A percentile compares a stretch with the other conserved stretches of the same genome.
Conservation (phyloP, 2,888 invertebrate genomes). For the Synanthedon tipuliformis region DNA sequence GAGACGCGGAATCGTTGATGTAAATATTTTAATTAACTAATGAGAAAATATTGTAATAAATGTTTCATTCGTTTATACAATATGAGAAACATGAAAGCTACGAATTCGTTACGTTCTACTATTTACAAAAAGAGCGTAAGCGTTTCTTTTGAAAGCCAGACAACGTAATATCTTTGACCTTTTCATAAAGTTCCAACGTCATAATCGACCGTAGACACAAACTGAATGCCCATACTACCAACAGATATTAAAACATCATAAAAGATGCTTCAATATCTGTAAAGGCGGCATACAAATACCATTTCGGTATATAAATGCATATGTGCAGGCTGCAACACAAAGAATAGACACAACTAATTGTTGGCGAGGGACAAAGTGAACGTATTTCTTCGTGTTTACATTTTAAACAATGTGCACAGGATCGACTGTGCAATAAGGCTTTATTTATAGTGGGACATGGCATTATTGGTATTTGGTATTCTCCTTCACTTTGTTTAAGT, state of each 20-base stretch:
- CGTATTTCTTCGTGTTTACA: constrained; percentile 50
- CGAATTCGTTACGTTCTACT: constrained; percentile 10
- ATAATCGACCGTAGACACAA: constrained; percentile 16
- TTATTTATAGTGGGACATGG: constrained; percentile 8
- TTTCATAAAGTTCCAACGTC: constrained; percentile 14
- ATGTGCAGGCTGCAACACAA: constrained; percentile 23
- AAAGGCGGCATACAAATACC: constrained; percentile 30
- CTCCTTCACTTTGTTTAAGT: no score
- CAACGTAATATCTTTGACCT: constrained; percentile 28
- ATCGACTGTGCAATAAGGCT: constrained; percentile 27
- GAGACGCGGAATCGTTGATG: constrained; percentile 29
- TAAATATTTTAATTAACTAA: constrained; percentile 28
- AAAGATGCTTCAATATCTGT: constrained; percentile 20
- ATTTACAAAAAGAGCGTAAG: constrained; percentile 28
- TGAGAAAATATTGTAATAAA: constrained; percentile 18
- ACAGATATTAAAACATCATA: constrained; percentile 42
- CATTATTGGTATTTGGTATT: constrained; percentile 25
- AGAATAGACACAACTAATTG: constrained; percentile 32
- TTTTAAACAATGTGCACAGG: constrained; percentile 50
- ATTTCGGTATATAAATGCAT: constrained; percentile 34
- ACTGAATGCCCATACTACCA: constrained; percentile 37
- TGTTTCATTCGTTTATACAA: constrained; percentile 17
- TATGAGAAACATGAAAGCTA: background rate
- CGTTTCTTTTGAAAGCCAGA: constrained; percentile 33
- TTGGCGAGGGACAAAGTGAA: constrained; percentile 41